Conservation (phyloP, 2,888 invertebrate genomes). For the Drosophila nr. perissopoda region DNA sequence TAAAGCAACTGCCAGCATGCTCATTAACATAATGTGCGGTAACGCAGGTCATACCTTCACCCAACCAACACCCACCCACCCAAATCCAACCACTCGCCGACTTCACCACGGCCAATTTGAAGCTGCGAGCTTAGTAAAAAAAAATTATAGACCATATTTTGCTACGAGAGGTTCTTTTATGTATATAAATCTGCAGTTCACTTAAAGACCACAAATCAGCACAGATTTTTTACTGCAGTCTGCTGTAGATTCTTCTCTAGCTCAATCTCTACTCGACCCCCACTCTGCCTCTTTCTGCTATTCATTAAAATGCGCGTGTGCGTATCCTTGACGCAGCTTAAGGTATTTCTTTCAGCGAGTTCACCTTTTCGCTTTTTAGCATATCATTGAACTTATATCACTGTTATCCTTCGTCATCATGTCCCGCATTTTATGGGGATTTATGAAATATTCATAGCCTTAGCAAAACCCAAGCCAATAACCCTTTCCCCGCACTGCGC, state of each 20-base stretch:
- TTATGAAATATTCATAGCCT: slow-evolving; percentile 61
- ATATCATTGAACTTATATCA: slow-evolving; percentile 39
- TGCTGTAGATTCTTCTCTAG: neutral
- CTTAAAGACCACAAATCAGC: slow-evolving; percentile 40
- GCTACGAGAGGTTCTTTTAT: slow-evolving; percentile 31
- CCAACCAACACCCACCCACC: neutral
- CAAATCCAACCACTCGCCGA: neutral
- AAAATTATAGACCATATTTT: slow-evolving; percentile 11
- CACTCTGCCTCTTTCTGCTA: neutral
- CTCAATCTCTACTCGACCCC: neutral
- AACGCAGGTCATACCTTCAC: slow-evolving; percentile 32
- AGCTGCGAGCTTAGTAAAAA: neutral
- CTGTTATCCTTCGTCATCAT: slow-evolving; percentile 13
- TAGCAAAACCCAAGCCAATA: slow-evolving; percentile 3
- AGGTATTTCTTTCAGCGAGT: slow-evolving; percentile 1
- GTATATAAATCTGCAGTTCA: slow-evolving; percentile 25
- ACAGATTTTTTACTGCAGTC: neutral
- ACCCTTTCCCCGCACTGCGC: neutral
- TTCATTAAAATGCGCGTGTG: slow-evolving; percentile 22
- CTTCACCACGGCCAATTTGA: slow-evolving; percentile 14
- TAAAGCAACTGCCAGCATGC: slow-evolving; percentile 43
- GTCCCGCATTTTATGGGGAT: slow-evolving; percentile 51
- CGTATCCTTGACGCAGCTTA: slow-evolving; percentile 9
- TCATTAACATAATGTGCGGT: slow-evolving; percentile 82
- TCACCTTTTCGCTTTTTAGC: slow-evolving; percentile 18